These are phyloP conservation scores for Beris chalybata DNA, from an alignment of 2,888 invertebrate genomes.

Conservation along the genomic window DNA sequence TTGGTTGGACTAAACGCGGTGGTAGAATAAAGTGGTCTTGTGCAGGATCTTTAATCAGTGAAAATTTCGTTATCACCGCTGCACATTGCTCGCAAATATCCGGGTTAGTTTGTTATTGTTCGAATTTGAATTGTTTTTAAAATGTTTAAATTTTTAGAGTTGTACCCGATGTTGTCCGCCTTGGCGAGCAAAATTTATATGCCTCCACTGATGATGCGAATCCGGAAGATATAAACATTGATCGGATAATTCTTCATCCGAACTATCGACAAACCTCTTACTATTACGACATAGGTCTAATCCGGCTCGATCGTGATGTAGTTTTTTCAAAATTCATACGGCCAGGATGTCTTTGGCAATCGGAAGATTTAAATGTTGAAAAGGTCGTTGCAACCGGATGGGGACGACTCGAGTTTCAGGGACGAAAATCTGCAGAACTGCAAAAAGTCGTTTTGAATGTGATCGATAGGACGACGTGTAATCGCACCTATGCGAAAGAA, in stretches of 20 bases:
- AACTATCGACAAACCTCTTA: slow-evolving; percentile 58
- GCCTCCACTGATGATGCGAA: slow-evolving; percentile 39
- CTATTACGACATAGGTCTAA: slow-evolving; percentile 64
- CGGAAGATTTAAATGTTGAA: slow-evolving; percentile 43
- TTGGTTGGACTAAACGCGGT: slow-evolving; percentile 10
- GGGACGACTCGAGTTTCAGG: slow-evolving; percentile 52
- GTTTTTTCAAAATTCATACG: slow-evolving; percentile 47
- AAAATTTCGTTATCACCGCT: slow-evolving; percentile 60
- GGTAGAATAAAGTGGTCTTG: slow-evolving; percentile 30
- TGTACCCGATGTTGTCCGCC: slow-evolving; percentile 58
- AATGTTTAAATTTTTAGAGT: slow-evolving; percentile 49
- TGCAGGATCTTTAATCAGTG: slow-evolving; percentile 50
- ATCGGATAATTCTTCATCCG: slow-evolving; percentile 58
- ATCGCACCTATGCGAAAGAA: slow-evolving; percentile 1
- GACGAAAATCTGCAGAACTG: slow-evolving; percentile 50
- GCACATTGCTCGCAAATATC: slow-evolving; percentile 59
- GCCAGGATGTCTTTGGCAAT: slow-evolving; percentile 54
- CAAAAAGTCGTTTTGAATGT: slow-evolving; percentile 52
- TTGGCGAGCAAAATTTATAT: slow-evolving; percentile 59
- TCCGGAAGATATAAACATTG: slow-evolving; percentile 55
- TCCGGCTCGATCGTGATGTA: slow-evolving; percentile 54
- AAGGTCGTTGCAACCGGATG: slow-evolving; percentile 52
- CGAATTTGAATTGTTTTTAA: slow-evolving; percentile 8
- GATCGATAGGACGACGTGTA: slow-evolving; percentile 29
- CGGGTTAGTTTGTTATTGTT: slow-evolving; percentile 41